Base-by-base conservation (phyloP, 2,113 vertebrate species). In the Dryoscopus gambensis region DNA sequence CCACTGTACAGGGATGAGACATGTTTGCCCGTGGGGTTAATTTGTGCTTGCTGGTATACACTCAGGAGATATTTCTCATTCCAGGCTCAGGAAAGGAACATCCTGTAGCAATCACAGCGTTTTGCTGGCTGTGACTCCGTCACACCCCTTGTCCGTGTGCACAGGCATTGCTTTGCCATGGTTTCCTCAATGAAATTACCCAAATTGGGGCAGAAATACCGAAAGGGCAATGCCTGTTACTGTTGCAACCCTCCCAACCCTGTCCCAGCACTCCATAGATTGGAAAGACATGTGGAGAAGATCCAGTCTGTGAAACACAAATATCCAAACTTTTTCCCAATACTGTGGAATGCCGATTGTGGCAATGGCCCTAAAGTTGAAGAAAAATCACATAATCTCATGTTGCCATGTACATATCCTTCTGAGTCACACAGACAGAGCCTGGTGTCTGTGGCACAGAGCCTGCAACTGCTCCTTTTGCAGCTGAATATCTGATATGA, bases 361-460 rank as follows among this genome's bases (percentile, higher is more conserved):
- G 37, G 23, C 27, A 67, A 46, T 20, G 52, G 35, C 35, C 63
- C 42, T 42, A 5, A 69, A 44, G n/a, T 4, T 59, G 49, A 0
- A 74, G 60, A 53, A 81, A 69, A 70, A 33, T 23, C 47, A 27
- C 24, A 8, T 11, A 3, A 46, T 39, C 30, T 80, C n/a, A 63
- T 21, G 1, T 2, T 42, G 13, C 25, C 11, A 22, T 0, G 0
- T 8, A 6, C 14, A 28, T 8, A 20, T 5, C 19, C 46, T 64
- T 37, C 71, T 6, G 11, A 60, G 47, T 25, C 83, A 21, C 24
- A 7, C 14, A 65, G 27, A 7, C 14, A 57, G 31, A 35, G 23
- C n/a, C 11, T 3, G 6, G 11, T 60, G 39, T 7, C 40, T 46
- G 50, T 24, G 46, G 33, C 39, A 86, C 60, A 52, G 42, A 70